These are phyloP conservation scores for Luscinia megarhynchos DNA, from an alignment of 2,797 vertebrate genomes.

Conservation along the genomic window DNA sequence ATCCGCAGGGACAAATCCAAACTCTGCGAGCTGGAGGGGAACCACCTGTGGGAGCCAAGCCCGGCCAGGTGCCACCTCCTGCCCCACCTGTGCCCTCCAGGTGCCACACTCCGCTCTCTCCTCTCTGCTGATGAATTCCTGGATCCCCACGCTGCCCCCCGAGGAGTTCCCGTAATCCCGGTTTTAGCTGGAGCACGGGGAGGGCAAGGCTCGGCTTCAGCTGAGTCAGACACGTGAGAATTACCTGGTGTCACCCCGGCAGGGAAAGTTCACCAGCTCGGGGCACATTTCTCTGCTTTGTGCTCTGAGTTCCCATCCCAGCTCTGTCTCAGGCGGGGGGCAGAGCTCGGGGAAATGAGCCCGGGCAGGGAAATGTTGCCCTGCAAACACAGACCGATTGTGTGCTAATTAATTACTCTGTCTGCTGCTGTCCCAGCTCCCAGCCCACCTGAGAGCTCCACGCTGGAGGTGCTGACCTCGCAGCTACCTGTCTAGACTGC, in stretches of 20 bases:
- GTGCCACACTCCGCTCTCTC: neutral
- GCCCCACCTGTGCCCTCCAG: neutral
- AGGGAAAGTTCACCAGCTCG: neutral
- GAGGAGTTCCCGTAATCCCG: neutral
- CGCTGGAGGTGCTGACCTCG: neutral
- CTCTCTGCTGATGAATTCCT: neutral
- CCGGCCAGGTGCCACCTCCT: fast-evolving
- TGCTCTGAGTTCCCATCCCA: neutral
- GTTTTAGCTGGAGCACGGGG: neutral
- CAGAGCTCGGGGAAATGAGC: neutral
- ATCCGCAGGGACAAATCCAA: neutral
- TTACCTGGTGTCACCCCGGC: neutral
- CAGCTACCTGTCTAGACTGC: slow-evolving; percentile 59
- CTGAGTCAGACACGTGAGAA: neutral
- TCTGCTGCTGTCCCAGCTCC: neutral
- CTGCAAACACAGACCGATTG: neutral
- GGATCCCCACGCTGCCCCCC: neutral
- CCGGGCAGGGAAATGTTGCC: neutral
- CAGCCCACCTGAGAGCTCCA: neutral
- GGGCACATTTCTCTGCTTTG: neutral
- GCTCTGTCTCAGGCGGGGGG: neutral
- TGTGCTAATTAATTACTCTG: too few species aligned
- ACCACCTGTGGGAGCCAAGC: neutral
- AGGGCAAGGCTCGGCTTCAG: neutral
- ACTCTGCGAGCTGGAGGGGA: neutral